These are phyloP conservation scores for Chaitophorus viminalis DNA, from an alignment of 2,888 invertebrate genomes.

Conservation along the genomic window DNA sequence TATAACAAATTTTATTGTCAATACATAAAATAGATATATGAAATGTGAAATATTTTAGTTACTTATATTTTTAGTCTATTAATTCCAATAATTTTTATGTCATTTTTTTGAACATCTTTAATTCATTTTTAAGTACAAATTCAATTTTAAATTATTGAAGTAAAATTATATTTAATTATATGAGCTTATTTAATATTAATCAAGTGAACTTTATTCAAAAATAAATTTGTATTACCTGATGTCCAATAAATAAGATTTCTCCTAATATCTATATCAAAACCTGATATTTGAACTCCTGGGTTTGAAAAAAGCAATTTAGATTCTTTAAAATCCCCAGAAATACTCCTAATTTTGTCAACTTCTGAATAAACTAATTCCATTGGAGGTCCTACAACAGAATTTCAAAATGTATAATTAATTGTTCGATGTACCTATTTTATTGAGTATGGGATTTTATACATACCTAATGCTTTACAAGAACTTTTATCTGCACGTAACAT, in stretches of 20 bases:
- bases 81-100: too few species aligned
- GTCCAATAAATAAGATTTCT: slow-evolving; percentile 70
- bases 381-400: slow-evolving; percentile 65
- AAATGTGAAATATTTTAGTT: too few species aligned
- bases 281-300: slow-evolving; percentile 68
- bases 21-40: too few species aligned
- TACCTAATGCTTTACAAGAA: slow-evolving; percentile 68
- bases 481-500: slow-evolving; percentile 67
- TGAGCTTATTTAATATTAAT: background rate
- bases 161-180: background rate
- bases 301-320: slow-evolving; percentile 66
- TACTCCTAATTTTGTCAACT: slow-evolving; percentile 66
- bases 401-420: background rate
- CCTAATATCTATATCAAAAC: slow-evolving; percentile 71
- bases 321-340: slow-evolving; percentile 65
- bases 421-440: background rate
- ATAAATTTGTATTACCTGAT: slow-evolving; percentile 65
- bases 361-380: slow-evolving; percentile 67
- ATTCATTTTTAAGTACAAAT: too few species aligned
- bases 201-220: background rate
- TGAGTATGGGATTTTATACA: slow-evolving; percentile 50
- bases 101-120: too few species aligned
- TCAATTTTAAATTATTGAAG: slow-evolving; percentile 65
- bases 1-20: too few species aligned
- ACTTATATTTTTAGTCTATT: too few species aligned